These are phyloP conservation scores for Adelges cooleyi DNA, from an alignment of 1,140 invertebrate genomes.

Conservation along the genomic window DNA sequence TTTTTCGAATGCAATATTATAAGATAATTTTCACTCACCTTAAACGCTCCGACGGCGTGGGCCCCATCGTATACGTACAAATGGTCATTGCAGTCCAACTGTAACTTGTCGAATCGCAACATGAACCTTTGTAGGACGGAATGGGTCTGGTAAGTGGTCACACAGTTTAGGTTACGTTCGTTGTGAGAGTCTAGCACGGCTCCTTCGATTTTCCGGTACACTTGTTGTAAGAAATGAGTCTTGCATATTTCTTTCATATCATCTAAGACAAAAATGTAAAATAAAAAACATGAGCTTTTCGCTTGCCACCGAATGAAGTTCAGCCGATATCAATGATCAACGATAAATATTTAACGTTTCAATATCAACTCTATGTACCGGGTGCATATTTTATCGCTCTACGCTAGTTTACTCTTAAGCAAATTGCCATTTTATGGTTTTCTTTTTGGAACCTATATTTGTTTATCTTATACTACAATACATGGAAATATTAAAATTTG, in stretches of 20 bases:
- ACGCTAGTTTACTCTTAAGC: no score
- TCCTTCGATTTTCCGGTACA: conserved; percentile 81
- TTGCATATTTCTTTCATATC: conserved; percentile 75
- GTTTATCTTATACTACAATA: no score
- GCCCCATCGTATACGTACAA: conserved; percentile 85
- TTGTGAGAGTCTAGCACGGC: conserved; percentile 77
- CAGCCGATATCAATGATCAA: no score
- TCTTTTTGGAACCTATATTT: no score
- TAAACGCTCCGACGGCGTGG: conserved; percentile 69
- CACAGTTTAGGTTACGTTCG: conserved; percentile 78
- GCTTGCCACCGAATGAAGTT: no score
- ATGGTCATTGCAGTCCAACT: conserved; percentile 86
- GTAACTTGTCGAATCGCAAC: conserved; percentile 69
- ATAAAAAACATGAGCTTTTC: no score
- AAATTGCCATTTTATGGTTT: no score
- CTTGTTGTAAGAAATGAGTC: conserved; percentile 69
- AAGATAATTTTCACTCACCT: conserved; percentile 47
- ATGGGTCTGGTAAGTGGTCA: conserved; percentile 85
- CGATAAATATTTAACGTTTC: no score
- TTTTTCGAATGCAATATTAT: conserved; percentile 31
- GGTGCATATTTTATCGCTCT: no score
- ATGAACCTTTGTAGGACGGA: conserved; percentile 85
- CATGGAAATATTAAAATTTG: no score
- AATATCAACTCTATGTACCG: no score
- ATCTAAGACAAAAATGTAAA: conserved; percentile 52